Conservation (phyloP, 2,113 vertebrate species). For the Nansenia antarctica region DNA sequence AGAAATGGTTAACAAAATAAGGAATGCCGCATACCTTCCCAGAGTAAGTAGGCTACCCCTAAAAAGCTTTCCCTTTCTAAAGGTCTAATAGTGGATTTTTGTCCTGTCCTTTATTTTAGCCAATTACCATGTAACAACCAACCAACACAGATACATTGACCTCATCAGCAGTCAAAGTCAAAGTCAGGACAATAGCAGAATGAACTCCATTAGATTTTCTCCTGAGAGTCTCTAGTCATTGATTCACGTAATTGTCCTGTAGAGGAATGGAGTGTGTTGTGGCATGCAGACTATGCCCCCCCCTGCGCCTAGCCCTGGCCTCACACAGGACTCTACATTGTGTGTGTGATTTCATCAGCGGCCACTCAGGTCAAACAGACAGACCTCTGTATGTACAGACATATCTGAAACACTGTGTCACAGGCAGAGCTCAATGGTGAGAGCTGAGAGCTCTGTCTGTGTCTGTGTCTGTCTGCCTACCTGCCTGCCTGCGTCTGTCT, state of each 20-base stretch:
- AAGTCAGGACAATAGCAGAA: neutral
- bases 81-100: no score
- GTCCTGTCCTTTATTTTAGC: no score
- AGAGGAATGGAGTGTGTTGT: constrained; percentile 12
- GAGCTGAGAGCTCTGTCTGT: neutral
- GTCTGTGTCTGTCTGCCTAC: no score
- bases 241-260: constrained; percentile 13
- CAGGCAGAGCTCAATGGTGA: constrained; percentile 3
- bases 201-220: constrained; percentile 12
- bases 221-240: neutral
- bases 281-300: constrained; percentile 13
- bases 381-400: no score
- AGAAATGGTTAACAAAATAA: constrained; percentile 89
- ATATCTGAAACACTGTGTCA: constrained; percentile 1
- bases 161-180: neutral
- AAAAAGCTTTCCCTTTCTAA: no score
- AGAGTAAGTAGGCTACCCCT: constrained; percentile 8
- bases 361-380: no score
- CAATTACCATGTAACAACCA: neutral
- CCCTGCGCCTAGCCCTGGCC: constrained; percentile 4
- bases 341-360: constrained; percentile 10
- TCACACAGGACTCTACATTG: constrained; percentile 9
- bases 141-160: neutral
- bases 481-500: no score
- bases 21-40: constrained; percentile 75